These are phyloP conservation scores for Microchrysa polita DNA, from an alignment of 2,888 invertebrate genomes.

Conservation along the genomic window DNA sequence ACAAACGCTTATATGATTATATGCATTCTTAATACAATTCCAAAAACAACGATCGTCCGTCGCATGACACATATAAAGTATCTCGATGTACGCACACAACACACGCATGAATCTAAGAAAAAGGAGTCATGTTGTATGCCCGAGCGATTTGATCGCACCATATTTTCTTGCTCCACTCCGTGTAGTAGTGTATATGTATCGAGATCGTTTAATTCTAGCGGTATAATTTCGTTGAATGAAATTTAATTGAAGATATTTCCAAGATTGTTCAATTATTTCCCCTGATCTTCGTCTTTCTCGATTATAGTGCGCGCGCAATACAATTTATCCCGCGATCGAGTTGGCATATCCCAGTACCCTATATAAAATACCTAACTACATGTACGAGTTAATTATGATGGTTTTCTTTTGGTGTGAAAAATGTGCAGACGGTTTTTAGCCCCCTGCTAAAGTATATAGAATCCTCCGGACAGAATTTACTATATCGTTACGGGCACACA, in stretches of 20 bases:
- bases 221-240: constrained; percentile 43
- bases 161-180: constrained; percentile 11
- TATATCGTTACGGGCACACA: constrained; percentile 9
- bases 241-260: constrained; percentile 39
- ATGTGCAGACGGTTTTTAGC: neutral
- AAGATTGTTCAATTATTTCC: constrained; percentile 32
- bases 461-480: no score
- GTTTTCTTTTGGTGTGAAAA: constrained; percentile 35
- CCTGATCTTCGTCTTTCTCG: no score
- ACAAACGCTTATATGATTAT: no score
- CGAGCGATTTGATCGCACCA: constrained; percentile 34
- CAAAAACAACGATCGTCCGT: no score
- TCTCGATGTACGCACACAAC: no score
- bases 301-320: no score
- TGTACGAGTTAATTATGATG: constrained; percentile 35
- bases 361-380: neutral
- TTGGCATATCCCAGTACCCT: no score
- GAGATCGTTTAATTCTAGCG: constrained; percentile 39
- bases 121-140: no score
- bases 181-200: neutral
- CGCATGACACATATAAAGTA: neutral
- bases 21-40: no score
- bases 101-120: constrained; percentile 7
- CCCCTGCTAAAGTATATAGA: no score
- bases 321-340: no score